Conservation (phyloP, 2,113 vertebrate species). For the Megaceryle maxima region DNA sequence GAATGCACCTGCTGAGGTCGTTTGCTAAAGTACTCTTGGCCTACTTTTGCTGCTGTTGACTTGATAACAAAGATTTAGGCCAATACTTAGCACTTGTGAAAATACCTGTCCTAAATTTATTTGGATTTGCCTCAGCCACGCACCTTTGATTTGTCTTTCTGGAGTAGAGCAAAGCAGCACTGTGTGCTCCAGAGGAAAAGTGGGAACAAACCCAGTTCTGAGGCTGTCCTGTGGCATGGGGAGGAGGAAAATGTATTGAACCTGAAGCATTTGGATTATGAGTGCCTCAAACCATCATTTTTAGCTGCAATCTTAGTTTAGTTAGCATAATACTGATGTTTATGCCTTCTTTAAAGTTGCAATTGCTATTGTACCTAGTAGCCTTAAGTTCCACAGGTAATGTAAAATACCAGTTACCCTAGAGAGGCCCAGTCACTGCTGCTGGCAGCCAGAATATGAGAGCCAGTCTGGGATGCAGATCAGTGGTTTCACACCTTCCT, state of each 20-base stretch:
- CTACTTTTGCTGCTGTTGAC: slow-evolving; percentile 17
- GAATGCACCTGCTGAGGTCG: not conserved
- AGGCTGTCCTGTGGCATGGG: not conserved
- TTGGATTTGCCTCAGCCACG: not conserved
- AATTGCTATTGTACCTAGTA: not conserved
- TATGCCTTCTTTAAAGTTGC: not conserved
- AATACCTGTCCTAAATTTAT: slow-evolving; percentile 3
- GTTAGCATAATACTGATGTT: not conserved
- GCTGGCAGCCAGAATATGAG: not conserved
- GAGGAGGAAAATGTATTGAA: not conserved
- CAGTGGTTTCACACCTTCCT: not conserved
- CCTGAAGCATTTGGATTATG: not conserved
- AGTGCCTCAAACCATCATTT: not conserved
- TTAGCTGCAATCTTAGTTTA: not conserved
- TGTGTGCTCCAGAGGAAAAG: not conserved
- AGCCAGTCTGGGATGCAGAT: not conserved
- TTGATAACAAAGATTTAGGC: not conserved
- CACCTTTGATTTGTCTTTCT: not conserved
- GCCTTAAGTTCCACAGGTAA: not conserved
- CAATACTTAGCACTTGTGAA: not conserved
- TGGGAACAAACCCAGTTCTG: not conserved
- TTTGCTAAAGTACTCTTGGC: slow-evolving; percentile 8
- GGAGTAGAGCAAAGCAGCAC: not conserved
- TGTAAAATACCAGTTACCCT: not conserved
- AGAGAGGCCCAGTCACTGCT: not conserved